Evolutionary conservation across 2,113 vertebrate species (phyloP).

Genomic region (Chaenogobius annularis): DNA sequence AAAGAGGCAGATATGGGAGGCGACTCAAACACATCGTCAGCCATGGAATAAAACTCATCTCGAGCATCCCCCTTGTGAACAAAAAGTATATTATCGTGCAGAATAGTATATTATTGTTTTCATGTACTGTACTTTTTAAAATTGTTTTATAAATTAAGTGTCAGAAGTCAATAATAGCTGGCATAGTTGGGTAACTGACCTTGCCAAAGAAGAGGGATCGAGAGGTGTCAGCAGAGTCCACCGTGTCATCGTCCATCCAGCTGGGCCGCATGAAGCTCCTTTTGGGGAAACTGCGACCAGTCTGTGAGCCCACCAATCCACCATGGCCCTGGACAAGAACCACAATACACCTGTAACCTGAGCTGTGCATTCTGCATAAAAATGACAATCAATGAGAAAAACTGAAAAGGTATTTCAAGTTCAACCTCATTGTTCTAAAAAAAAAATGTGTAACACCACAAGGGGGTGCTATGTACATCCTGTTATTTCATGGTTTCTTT

Average conservation of each 20-base stretch:
- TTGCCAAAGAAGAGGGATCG: conserved; percentile 94
- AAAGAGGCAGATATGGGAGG: conserved; percentile 85
- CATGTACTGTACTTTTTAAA: too few relatives aligned
- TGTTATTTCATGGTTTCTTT: neutral
- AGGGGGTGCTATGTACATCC: neutral
- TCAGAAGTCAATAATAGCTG: neutral
- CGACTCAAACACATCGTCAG: conserved; percentile 94
- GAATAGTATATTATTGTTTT: neutral
- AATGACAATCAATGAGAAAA: neutral
- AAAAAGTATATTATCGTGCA: neutral
- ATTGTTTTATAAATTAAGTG: neutral
- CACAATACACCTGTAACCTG: neutral
- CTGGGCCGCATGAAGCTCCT: conserved; percentile 88
- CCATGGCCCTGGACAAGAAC: conserved; percentile 81
- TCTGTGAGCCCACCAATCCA: conserved; percentile 75
- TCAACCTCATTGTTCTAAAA: neutral
- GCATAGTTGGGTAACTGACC: conserved; percentile 63
- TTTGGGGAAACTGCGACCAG: conserved; percentile 73
- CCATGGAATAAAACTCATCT: conserved; percentile 88
- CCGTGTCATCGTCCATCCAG: conserved; percentile 88
- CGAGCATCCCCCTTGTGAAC: conserved; percentile 79
- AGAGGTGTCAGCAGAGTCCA: conserved; percentile 82
- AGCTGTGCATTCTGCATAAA: neutral
- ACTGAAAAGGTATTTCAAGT: neutral
- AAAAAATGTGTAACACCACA: neutral